Evolutionary conservation across 2,797 vertebrate genomes (phyloP).

Genomic region (Anableps anableps): DNA sequence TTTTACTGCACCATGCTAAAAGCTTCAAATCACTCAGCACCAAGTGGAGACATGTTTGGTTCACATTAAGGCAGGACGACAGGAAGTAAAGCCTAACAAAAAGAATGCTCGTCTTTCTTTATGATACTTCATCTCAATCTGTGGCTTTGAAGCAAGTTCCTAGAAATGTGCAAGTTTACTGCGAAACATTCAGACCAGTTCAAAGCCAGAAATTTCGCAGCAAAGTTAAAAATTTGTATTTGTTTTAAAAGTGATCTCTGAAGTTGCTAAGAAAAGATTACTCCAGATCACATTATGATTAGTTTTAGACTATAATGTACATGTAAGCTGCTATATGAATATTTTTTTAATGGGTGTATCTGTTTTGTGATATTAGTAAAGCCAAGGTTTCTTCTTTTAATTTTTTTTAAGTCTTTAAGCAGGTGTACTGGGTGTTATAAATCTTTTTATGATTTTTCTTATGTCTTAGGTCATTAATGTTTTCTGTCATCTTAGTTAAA

Average conservation of each 20-base stretch:
- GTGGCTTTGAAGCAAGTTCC: background rate
- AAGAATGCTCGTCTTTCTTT: background rate
- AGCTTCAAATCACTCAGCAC: background rate
- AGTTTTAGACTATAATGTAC: background rate
- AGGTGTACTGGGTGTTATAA: background rate
- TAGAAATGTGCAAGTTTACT: background rate
- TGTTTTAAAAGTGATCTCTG: background rate
- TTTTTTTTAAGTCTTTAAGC: background rate
- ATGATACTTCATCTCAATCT: background rate
- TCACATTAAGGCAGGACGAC: background rate
- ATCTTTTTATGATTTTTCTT: background rate
- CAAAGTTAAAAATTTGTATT: background rate
- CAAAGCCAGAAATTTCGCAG: background rate
- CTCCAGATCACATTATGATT: background rate
- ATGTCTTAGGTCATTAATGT: background rate
- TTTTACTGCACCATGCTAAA: background rate
- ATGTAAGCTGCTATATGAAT: background rate
- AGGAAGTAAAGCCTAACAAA: background rate
- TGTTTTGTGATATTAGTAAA: background rate
- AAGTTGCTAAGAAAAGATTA: background rate
- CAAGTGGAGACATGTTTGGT: background rate
- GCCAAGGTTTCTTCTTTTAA: too few relatives aligned
- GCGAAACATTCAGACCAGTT: background rate
- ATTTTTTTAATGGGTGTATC: background rate
- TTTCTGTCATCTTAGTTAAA: background rate